Evolutionary conservation across 2,888 invertebrate species (phyloP), one percentile per base, ranked within the genome.

Genomic region (Catonia carolina): DNA sequence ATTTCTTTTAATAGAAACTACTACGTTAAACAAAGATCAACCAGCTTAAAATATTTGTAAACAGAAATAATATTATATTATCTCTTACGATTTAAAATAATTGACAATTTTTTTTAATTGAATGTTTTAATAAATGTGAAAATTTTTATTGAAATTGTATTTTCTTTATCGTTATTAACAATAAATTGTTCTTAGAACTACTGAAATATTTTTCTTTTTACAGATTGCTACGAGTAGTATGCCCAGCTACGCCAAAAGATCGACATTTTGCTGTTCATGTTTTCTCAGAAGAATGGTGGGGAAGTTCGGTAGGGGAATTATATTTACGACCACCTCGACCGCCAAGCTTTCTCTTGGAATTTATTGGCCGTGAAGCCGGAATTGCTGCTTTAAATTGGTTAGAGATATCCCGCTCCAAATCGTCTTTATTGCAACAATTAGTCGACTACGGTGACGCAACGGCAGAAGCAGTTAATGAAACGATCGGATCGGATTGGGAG

Each of bases 271-370:
- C 84, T 1, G 80, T 89, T 60, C 88, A 88, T 65, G 79, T 89
- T 60, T 89, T 89, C 75, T 85, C 86, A 33, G 87, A 84, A 68
- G 88, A 88, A 70, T 89, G 89, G 89, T 77, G 77, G 67, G 77
- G 77, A 1, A 73, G 73, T 36, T 61, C 59, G 55, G 66, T 18
- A 50, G 55, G 27, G 23, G 57, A 52, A 45, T 60, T 60, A 62
- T 70, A 68, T 68, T 69, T 69, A 1, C 67, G 70, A 2, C 71
- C 71, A 3, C 67, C 69, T 47, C 74, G 80, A 55, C 80, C 82
- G 4, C 66, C 68, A 8, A 83, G 84, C 20, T 77, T 92, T 42
- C 81, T 87, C 52, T 82, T 91, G 1, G 91, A 92, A 68, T 87
- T 90, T 66, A 76, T 89, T 61, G 84, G 87, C 33, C 80, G 81